Evolutionary conservation across 2,113 vertebrate genomes (phyloP).

Genomic region (Acinonyx jubatus): DNA sequence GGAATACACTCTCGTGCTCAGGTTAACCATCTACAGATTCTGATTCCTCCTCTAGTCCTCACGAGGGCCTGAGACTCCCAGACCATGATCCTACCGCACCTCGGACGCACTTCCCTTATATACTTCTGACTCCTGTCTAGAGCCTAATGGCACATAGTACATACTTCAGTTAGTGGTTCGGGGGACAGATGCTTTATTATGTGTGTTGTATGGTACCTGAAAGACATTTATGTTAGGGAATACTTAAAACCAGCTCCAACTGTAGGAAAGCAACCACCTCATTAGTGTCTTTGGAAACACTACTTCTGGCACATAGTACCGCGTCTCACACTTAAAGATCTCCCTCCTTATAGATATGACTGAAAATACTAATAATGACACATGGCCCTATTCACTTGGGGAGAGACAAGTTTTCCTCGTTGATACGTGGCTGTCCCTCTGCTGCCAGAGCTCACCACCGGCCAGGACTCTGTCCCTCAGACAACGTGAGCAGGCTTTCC

Average conservation of each 20-base stretch:
- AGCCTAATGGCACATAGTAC: neutral
- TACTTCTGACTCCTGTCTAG: neutral
- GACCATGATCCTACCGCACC: fast-evolving
- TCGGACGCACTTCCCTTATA: fast-evolving
- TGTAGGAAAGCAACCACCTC: neutral
- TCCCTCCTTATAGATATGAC: neutral
- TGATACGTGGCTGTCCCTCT: neutral
- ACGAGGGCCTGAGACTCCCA: neutral
- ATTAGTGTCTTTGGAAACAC: neutral
- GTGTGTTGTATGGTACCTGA: neutral
- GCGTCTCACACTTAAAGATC: neutral
- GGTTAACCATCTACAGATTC: neutral
- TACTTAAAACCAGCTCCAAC: neutral
- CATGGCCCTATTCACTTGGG: neutral
- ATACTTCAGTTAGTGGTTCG: neutral
- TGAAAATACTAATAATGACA: neutral
- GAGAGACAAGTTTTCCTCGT: neutral
- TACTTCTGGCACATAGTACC: neutral
- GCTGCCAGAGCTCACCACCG: neutral
- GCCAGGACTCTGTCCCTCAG: neutral
- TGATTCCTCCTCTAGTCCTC: neutral
- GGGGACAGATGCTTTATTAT: neutral
- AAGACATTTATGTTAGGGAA: neutral
- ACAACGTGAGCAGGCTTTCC: neutral
- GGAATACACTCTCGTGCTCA: neutral